These are phyloP conservation scores for Dipodomys merriami DNA, from an alignment of 2,113 vertebrate species.

Conservation along the genomic window DNA sequence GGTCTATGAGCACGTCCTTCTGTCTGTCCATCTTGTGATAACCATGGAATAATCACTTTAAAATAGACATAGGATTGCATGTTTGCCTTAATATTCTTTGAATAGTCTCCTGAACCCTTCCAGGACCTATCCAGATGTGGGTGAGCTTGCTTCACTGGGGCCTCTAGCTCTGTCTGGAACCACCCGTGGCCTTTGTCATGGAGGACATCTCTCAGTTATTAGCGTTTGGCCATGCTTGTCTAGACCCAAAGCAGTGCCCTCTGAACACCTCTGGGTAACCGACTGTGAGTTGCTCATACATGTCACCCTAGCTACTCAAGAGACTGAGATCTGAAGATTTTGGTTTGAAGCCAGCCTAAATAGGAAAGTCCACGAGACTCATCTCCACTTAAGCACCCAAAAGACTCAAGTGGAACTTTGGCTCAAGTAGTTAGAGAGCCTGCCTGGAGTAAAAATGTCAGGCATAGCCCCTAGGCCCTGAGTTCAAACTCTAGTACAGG, in stretches of 20 bases:
- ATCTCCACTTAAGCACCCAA: too few species aligned
- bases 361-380: too few species aligned
- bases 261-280: not conserved
- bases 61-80: not conserved
- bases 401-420: too few species aligned
- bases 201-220: not conserved
- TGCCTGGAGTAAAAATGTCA: too few species aligned
- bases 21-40: not conserved
- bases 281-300: too few species aligned
- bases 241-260: not conserved
- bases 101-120: not conserved
- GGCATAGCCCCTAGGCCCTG: too few species aligned
- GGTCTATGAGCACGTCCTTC: not conserved
- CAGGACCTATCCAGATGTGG: not conserved
- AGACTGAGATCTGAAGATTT: too few species aligned
- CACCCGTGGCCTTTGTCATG: not conserved
- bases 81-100: slow-evolving; percentile 1
- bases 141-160: not conserved
- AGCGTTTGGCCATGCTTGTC: not conserved
- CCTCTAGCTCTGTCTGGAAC: not conserved
- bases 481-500: too few species aligned
- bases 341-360: too few species aligned
- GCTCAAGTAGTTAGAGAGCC: too few species aligned
- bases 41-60: not conserved
- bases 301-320: too few species aligned